These are phyloP conservation scores for Dioctria linearis DNA, from an alignment of 2,888 invertebrate genomes.

Conservation along the genomic window DNA sequence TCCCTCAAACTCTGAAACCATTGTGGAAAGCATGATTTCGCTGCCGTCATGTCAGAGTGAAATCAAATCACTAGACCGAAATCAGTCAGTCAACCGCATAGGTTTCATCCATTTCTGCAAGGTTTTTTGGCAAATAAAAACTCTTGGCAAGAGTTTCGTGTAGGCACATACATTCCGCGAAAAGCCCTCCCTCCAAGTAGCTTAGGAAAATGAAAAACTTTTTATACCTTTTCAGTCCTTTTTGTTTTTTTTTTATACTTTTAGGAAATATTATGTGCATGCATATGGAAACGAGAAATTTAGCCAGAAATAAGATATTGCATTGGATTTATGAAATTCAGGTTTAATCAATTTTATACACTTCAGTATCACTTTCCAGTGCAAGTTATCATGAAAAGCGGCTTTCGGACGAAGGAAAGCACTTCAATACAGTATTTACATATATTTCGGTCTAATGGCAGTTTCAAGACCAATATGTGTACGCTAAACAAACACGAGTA, in stretches of 20 bases:
- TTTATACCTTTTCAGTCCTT: background rate
- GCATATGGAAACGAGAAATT: too few relatives aligned
- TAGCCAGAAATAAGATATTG: too few relatives aligned
- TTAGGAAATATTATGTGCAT: too few relatives aligned
- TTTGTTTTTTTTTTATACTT: background rate
- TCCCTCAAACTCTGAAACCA: background rate
- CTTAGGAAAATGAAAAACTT: slow-evolving; percentile 19
- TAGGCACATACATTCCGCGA: background rate
- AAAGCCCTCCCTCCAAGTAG: slow-evolving; percentile 10
- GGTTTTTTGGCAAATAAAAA: slow-evolving; percentile 36
- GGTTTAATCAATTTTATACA: too few relatives aligned
- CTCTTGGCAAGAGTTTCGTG: slow-evolving; percentile 31
- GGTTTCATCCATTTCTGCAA: slow-evolving; percentile 25
- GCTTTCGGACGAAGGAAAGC: too few relatives aligned
- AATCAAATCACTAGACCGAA: slow-evolving; percentile 49
- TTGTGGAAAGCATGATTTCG: background rate
- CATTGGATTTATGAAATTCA: too few relatives aligned
- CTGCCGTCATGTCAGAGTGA: slow-evolving; percentile 17
- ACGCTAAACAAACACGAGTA: too few relatives aligned
- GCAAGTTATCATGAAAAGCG: too few relatives aligned
- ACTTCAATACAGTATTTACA: too few relatives aligned
- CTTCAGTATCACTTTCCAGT: too few relatives aligned
- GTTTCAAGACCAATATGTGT: too few relatives aligned
- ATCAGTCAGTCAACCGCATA: slow-evolving; percentile 49
- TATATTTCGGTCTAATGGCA: too few relatives aligned